phyloP scores from a whole-genome alignment of 1,140 invertebrate species.

The Papilio polyxenes region DNA sequence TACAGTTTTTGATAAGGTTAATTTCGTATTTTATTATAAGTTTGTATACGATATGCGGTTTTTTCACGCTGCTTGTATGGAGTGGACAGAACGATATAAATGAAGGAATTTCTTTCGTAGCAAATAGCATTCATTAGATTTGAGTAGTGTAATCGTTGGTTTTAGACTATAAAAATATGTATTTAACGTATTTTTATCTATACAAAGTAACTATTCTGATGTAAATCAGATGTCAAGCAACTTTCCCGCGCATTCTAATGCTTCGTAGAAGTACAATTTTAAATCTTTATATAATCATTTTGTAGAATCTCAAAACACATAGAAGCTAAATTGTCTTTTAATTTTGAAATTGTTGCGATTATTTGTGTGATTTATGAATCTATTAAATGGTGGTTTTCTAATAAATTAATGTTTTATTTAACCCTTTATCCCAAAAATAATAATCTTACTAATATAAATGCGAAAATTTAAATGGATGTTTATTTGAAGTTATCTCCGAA shows the following conservation, averaged over 20 bases:
- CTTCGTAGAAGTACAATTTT: constrained; percentile 57
- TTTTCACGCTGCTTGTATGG: background rate
- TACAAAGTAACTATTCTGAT: background rate
- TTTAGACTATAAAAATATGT: constrained; percentile 44
- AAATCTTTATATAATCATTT: constrained; percentile 31
- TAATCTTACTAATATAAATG: background rate
- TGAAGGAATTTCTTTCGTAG: constrained; percentile 43
- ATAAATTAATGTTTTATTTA: constrained; percentile 45
- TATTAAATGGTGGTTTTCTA: constrained; percentile 63
- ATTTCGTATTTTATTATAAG: background rate
- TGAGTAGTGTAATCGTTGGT: constrained; percentile 47
- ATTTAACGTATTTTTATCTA: constrained; percentile 37
- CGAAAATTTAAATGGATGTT: too few relatives aligned
- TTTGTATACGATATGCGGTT: background rate
- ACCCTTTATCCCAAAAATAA: background rate
- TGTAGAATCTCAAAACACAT: constrained; percentile 39
- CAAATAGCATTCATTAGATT: constrained; percentile 48
- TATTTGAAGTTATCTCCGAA: too few relatives aligned
- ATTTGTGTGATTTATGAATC: constrained; percentile 59
- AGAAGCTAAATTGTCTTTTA: constrained; percentile 41
- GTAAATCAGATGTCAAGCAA: constrained; percentile 10
- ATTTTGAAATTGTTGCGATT: constrained; percentile 46
- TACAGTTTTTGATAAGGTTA: background rate
- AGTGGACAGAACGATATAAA: constrained; percentile 8
- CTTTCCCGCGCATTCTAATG: constrained; percentile 42